Conservation (phyloP, 2,888 invertebrate species). For the Drosophila demipolita region DNA sequence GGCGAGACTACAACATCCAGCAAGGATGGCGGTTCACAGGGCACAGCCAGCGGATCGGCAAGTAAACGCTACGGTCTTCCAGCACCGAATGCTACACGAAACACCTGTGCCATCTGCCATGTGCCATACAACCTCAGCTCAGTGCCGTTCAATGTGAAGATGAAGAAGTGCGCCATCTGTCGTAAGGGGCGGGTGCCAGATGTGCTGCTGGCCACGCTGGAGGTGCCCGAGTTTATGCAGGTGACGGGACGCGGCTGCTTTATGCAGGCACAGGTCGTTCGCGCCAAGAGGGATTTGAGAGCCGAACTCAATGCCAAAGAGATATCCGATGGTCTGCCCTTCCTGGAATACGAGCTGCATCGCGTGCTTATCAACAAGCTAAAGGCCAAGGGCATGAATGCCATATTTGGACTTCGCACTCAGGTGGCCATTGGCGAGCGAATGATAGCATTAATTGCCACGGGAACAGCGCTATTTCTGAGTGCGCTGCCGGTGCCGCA, state of each 20-base stretch:
- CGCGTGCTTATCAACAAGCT: conserved; percentile 95
- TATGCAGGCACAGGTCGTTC: conserved; percentile 91
- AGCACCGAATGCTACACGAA: conserved; percentile 57
- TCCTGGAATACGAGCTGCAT: conserved; percentile 98
- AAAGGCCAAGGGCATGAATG: conserved; percentile 97
- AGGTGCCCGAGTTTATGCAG: conserved; percentile 91
- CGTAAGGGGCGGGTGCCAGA: conserved; percentile 94
- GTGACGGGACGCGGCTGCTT: conserved; percentile 89
- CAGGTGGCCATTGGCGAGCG: conserved; percentile 94
- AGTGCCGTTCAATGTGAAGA: conserved; percentile 90
- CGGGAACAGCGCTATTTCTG: conserved; percentile 93
- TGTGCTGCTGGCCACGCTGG: conserved; percentile 94
- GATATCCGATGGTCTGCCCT: conserved; percentile 97
- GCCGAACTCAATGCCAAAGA: conserved; percentile 96
- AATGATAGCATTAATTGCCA: conserved; percentile 94
- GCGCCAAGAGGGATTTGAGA: conserved; percentile 91
- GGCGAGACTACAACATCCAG: conserved; percentile 48
- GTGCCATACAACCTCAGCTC: conserved; percentile 92
- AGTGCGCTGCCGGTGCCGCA: conserved; percentile 91
- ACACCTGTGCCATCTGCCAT: conserved; percentile 87
- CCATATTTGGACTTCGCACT: conserved; percentile 94
- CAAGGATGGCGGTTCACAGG: conserved; percentile 76
- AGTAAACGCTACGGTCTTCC: conserved; percentile 65
- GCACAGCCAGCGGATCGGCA: conserved; percentile 49
- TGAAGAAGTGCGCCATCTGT: conserved; percentile 90